phyloP scores from a whole-genome alignment of 2,797 vertebrate species.

The Enteromius anoplus region DNA sequence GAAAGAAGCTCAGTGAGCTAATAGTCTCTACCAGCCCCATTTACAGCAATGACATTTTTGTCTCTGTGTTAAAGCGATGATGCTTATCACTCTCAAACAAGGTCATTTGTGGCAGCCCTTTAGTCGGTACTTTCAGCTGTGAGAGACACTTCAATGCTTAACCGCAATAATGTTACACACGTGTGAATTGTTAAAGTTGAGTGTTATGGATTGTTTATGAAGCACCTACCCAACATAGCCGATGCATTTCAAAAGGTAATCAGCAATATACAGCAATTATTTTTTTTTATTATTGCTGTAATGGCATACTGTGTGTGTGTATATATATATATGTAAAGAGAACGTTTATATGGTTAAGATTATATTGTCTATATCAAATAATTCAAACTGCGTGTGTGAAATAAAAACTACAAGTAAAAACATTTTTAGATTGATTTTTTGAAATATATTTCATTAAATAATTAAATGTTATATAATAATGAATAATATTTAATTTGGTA shows the following conservation, averaged over 20 bases:
- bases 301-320: background rate
- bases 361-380: no score
- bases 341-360: background rate
- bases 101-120: background rate
- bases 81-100: constrained; percentile 1
- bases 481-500: no score
- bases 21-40: constrained; percentile 1
- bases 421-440: no score
- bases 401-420: no score
- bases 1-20: constrained; percentile 21
- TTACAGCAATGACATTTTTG: constrained; percentile 8
- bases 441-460: no score
- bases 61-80: background rate
- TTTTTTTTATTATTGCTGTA: background rate
- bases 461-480: no score
- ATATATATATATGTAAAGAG: background rate
- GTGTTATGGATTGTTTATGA: background rate
- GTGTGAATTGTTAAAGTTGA: background rate
- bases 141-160: background rate
- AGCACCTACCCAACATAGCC: background rate
- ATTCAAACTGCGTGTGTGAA: no score
- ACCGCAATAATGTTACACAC: background rate
- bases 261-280: background rate
- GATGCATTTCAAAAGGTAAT: background rate
- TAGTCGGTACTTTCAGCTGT: background rate